A percentile compares a stretch with the other conserved stretches of the same genome.
Conservation (phyloP, 2,888 invertebrate genomes). For the Ctena decussata region DNA sequence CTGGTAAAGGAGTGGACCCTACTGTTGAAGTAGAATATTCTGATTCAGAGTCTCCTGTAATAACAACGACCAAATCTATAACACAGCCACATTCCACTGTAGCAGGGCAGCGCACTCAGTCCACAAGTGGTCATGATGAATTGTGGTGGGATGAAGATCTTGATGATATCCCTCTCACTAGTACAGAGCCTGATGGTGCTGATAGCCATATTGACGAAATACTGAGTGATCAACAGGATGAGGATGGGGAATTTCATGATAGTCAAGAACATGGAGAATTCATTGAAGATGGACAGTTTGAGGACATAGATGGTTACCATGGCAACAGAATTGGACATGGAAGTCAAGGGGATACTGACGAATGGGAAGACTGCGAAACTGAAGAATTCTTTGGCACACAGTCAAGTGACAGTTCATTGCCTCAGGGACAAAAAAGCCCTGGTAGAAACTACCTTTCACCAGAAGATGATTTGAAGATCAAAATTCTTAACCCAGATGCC, state of each 20-base stretch:
- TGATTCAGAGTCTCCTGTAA: slow-evolving; percentile 70
- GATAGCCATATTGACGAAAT: slow-evolving; percentile 65
- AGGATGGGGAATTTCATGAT: slow-evolving; percentile 58
- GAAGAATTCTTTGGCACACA: slow-evolving; percentile 64
- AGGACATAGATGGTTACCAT: slow-evolving; percentile 57
- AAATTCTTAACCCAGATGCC: slow-evolving; percentile 79
- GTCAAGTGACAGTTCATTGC: slow-evolving; percentile 36
- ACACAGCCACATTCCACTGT: slow-evolving; percentile 49
- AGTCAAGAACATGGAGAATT: slow-evolving; percentile 61
- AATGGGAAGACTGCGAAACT: slow-evolving; percentile 77
- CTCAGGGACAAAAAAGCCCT: slow-evolving; percentile 43
- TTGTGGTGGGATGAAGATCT: slow-evolving; percentile 74
- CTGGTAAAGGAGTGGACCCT: slow-evolving; percentile 71
- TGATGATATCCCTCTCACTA: slow-evolving; percentile 70
- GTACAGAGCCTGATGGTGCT: slow-evolving; percentile 65
- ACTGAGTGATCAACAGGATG: slow-evolving; percentile 58
- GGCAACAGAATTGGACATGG: slow-evolving; percentile 28
- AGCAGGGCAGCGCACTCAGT: slow-evolving; percentile 48
- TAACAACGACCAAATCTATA: slow-evolving; percentile 56
- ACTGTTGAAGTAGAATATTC: slow-evolving; percentile 80
- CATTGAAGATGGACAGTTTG: slow-evolving; percentile 69
- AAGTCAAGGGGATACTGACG: slow-evolving; percentile 77
- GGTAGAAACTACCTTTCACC: slow-evolving; percentile 57
- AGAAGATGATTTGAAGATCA: slow-evolving; percentile 56
- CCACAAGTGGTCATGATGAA: slow-evolving; percentile 65